Evolutionary conservation across 2,888 invertebrate genomes (phyloP).

Genomic region (Tyria jacobaeae): DNA sequence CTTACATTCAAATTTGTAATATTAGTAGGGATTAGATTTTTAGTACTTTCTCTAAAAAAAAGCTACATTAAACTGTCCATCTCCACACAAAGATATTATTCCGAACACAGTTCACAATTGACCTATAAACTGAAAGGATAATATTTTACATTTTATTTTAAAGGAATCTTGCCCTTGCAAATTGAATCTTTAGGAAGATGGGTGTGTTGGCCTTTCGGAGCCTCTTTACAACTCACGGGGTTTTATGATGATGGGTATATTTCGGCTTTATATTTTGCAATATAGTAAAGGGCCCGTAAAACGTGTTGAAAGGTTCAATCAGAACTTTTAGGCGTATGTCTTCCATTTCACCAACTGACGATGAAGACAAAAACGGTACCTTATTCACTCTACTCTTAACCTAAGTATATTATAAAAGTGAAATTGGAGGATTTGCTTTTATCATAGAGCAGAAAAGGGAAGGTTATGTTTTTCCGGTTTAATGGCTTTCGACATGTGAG

Average conservation of each 20-base stretch:
- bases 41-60: too few species aligned
- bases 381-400: too few species aligned
- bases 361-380: too few species aligned
- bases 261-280: slow-evolving; percentile 6
- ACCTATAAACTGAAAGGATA: slow-evolving; percentile 39
- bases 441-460: too few species aligned
- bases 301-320: neutral
- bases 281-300: slow-evolving; percentile 1
- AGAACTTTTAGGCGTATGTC: neutral
- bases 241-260: slow-evolving; percentile 9
- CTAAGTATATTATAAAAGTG: too few species aligned
- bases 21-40: too few species aligned
- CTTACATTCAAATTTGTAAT: too few species aligned
- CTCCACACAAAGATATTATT: slow-evolving; percentile 6
- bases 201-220: slow-evolving; percentile 43
- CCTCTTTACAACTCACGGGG: slow-evolving; percentile 32
- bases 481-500: too few species aligned
- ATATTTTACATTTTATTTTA: slow-evolving; percentile 52
- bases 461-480: too few species aligned
- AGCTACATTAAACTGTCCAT: neutral
- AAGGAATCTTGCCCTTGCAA: slow-evolving; percentile 50
- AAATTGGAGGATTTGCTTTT: too few species aligned
- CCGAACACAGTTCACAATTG: slow-evolving; percentile 18
- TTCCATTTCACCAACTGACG: too few species aligned
- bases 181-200: slow-evolving; percentile 58